Percentiles rank a stretch among this genome's conserved stretches.
phyloP scores from a whole-genome alignment of 2,888 invertebrate species.

The Cartodere bifasciata region DNA sequence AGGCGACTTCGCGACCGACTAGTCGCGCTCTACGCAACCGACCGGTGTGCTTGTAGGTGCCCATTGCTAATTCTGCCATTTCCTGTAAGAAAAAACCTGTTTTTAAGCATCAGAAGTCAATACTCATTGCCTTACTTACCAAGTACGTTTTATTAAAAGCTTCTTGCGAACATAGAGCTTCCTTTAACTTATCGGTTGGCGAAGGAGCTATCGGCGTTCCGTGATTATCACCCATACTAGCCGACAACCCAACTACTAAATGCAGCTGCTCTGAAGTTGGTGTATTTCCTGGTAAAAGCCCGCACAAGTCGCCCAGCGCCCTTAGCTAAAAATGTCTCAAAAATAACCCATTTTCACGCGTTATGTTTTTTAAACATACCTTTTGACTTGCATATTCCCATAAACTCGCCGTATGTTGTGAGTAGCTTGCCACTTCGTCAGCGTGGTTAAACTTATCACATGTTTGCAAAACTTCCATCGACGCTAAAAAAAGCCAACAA shows the following conservation, averaged over 20 bases:
- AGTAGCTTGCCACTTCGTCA: constrained; percentile 61
- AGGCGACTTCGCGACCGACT: constrained; percentile 79
- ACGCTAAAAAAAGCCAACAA: constrained; percentile 89
- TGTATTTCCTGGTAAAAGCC: constrained; percentile 69
- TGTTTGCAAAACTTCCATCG: constrained; percentile 70
- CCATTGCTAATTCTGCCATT: constrained; percentile 87
- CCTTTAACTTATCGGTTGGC: constrained; percentile 76
- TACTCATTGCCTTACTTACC: constrained; percentile 30
- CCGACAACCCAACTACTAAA: constrained; percentile 77
- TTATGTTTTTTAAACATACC: constrained; percentile 22
- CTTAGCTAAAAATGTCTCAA: constrained; percentile 45
- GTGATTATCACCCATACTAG: constrained; percentile 72
- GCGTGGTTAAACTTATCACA: constrained; percentile 58
- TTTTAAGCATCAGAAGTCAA: background rate
- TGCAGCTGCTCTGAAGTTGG: constrained; percentile 83
- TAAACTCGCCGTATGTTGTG: constrained; percentile 71
- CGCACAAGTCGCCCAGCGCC: constrained; percentile 79
- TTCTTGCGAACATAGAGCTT: constrained; percentile 79
- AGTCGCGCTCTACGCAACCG: constrained; percentile 68
- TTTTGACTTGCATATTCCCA: constrained; percentile 71
- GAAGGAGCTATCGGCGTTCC: constrained; percentile 40
- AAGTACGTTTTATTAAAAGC: constrained; percentile 83
- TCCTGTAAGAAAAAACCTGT: constrained; percentile 40
- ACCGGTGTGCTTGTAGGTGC: constrained; percentile 88
- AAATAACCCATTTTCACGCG: background rate